Conservation (phyloP, 2,888 invertebrate genomes). For the Protodeltote pygarga region DNA sequence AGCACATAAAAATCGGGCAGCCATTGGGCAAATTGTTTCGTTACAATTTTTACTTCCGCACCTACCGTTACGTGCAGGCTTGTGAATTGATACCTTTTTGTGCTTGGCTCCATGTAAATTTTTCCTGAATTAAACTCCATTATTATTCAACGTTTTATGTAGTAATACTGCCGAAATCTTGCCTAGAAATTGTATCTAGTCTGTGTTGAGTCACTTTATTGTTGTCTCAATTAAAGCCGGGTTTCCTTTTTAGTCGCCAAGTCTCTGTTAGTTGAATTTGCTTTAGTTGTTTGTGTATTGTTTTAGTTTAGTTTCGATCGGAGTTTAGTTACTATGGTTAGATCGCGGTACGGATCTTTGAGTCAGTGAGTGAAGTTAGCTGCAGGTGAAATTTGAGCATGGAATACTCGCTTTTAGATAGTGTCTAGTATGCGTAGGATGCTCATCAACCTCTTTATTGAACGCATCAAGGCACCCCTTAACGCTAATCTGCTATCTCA, state of each 20-base stretch:
- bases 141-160: slow-evolving; percentile 27
- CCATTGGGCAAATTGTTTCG: too few species aligned
- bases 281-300: slow-evolving; percentile 27
- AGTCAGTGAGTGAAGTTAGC: too few species aligned
- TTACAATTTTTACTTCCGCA: slow-evolving; percentile 11
- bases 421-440: too few species aligned
- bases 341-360: too few species aligned
- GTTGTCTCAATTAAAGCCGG: slow-evolving; percentile 51
- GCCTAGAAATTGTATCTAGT: slow-evolving; percentile 38
- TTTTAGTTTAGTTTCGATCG: slow-evolving; percentile 17
- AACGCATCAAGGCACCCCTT: too few species aligned
- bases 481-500: too few species aligned
- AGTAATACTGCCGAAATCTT: slow-evolving; percentile 42
- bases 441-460: too few species aligned
- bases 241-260: slow-evolving; percentile 56
- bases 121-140: slow-evolving; percentile 36
- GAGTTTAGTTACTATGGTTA: too few species aligned
- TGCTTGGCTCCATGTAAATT: slow-evolving; percentile 16
- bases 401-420: too few species aligned
- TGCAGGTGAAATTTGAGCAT: too few species aligned
- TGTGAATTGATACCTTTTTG: slow-evolving; percentile 14
- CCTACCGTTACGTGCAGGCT: slow-evolving; percentile 7
- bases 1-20: too few species aligned
- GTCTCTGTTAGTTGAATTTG: slow-evolving; percentile 29
- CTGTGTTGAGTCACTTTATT: slow-evolving; percentile 50